Conservation (phyloP, 2,888 invertebrate genomes). For the Schrankia costaestrigalis region DNA sequence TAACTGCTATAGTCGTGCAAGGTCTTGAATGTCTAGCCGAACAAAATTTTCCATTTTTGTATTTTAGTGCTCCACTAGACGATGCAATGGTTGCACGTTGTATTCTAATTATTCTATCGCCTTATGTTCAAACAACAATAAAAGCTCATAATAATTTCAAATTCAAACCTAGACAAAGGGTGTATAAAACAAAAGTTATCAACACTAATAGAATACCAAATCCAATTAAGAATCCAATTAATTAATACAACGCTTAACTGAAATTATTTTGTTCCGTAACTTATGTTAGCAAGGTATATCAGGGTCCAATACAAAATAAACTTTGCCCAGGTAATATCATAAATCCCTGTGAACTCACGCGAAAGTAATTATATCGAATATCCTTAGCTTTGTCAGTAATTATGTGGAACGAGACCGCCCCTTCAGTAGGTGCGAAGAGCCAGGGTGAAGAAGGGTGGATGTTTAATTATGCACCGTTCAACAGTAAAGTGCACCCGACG, state of each 20-base stretch:
- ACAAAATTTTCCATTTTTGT: no score
- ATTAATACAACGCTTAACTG: slow-evolving; percentile 4
- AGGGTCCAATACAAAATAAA: background rate
- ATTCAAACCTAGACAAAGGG: no score
- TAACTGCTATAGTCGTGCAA: no score
- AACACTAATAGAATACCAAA: slow-evolving; percentile 5
- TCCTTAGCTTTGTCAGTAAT: slow-evolving; percentile 28
- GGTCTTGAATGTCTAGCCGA: no score
- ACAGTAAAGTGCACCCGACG: slow-evolving; percentile 47
- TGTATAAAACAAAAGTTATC: no score
- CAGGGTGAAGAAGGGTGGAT: slow-evolving; percentile 15
- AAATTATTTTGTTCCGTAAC: background rate
- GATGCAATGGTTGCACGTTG: no score
- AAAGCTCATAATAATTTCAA: no score
- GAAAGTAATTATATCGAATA: slow-evolving; percentile 25
- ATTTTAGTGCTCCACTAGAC: no score
- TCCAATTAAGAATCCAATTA: slow-evolving; percentile 1
- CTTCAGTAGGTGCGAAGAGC: slow-evolving; percentile 33
- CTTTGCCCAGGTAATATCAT: slow-evolving; percentile 2
- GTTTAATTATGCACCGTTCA: slow-evolving; percentile 58
- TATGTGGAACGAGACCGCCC: slow-evolving; percentile 29
- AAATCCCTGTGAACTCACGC: slow-evolving; percentile 8
- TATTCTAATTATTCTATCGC: no score
- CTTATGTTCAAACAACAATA: no score
- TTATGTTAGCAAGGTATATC: background rate